phyloP scores from a whole-genome alignment of 2,888 invertebrate species.

The Perizoma affinitatum region DNA sequence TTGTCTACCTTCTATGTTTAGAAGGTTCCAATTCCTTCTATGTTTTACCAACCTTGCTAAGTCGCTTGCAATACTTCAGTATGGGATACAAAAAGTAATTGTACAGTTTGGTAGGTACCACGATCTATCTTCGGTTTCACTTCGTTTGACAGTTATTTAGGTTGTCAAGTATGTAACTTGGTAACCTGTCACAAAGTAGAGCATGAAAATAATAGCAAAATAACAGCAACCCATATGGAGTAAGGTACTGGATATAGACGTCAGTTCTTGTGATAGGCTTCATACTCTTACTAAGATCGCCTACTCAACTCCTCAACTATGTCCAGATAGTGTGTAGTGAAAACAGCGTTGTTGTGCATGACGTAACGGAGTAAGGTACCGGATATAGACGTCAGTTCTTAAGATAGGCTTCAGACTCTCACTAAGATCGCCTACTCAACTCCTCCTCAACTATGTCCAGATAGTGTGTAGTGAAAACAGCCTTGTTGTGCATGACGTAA shows the following conservation, averaged over 20 bases:
- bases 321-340: constrained; percentile 90
- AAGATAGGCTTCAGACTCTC: too few species aligned
- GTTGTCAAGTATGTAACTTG: too few species aligned
- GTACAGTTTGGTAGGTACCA: too few species aligned
- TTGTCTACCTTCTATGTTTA: too few species aligned
- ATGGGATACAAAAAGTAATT: too few species aligned
- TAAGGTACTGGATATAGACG: not conserved
- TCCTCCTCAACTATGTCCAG: constrained; percentile 85
- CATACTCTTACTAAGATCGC: constrained; percentile 44
- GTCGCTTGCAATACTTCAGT: too few species aligned
- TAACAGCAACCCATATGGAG: too few species aligned
- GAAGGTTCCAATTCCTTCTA: not conserved
- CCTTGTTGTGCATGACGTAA: constrained; percentile 92
- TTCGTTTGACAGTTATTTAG: too few species aligned
- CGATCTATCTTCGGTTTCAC: too few species aligned
- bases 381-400: constrained; percentile 68
- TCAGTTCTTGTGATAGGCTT: constrained; percentile 88
- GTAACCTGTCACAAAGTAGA: too few species aligned
- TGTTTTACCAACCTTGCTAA: not conserved
- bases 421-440: constrained; percentile 55
- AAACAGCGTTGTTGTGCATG: constrained; percentile 93
- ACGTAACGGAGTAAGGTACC: constrained; percentile 91
- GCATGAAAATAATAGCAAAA: too few species aligned
- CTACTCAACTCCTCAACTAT: constrained; percentile 81
- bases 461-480: constrained; percentile 92